phyloP scores from a whole-genome alignment of 1,140 invertebrate species.

The Drosophila paulistorum region DNA sequence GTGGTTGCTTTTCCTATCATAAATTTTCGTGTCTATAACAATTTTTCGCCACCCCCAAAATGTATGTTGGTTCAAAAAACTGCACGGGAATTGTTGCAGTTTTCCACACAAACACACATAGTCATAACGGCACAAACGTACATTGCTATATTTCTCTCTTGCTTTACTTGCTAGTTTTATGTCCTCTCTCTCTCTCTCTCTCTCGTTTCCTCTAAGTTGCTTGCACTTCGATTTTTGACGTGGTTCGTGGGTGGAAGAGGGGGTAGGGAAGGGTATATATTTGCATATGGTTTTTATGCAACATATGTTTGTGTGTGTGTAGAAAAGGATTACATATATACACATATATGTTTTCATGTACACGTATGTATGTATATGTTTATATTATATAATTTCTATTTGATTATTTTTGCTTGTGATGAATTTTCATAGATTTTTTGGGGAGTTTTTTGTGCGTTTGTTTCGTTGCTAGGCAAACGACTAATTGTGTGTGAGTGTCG shows the following conservation, averaged over 20 bases:
- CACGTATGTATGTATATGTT: constrained; percentile 16
- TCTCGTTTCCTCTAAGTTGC: constrained; percentile 16
- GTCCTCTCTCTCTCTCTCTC: constrained; percentile 37
- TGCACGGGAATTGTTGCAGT: constrained; percentile 79
- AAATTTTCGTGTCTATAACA: constrained; percentile 80
- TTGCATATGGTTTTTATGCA: constrained; percentile 79
- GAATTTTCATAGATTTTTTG: constrained; percentile 40
- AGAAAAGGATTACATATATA: background rate
- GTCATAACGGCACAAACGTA: constrained; percentile 12
- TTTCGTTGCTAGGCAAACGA: constrained; percentile 41
- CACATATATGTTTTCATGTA: constrained; percentile 11
- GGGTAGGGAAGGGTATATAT: constrained; percentile 35
- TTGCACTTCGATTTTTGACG: constrained; percentile 38
- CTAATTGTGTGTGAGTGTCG: constrained; percentile 37
- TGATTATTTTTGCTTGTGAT: constrained; percentile 69
- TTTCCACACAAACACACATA: constrained; percentile 39
- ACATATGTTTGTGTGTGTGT: constrained; percentile 65
- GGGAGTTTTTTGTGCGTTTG: constrained; percentile 25
- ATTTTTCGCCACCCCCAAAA: constrained; percentile 53
- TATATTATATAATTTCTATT: constrained; percentile 78
- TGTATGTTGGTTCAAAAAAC: constrained; percentile 36
- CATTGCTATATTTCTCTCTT: background rate
- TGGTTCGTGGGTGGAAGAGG: background rate
- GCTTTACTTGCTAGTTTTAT: constrained; percentile 31
- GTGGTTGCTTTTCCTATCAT: constrained; percentile 78